These are phyloP conservation scores for Heliopora coerulea DNA, from an alignment of 92 coral and sea anemone genomes.

Conservation along the genomic window DNA sequence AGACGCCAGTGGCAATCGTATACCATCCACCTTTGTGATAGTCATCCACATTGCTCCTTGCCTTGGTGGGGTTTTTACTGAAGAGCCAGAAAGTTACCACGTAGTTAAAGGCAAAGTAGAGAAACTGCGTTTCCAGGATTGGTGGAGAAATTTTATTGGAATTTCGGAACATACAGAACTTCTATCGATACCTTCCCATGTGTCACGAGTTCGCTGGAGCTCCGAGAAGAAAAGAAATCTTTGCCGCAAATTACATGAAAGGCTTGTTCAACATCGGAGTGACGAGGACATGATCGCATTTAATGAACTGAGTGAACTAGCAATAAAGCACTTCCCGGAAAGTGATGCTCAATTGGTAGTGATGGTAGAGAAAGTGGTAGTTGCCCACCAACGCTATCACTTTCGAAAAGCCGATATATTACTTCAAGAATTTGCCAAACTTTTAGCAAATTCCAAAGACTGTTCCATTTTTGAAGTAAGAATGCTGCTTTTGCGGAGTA, in stretches of 20 bases:
- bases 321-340: neutral
- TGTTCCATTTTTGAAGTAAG: slow-evolving; percentile 37
- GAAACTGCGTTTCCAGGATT: slow-evolving; percentile 25
- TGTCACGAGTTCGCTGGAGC: slow-evolving; percentile 30
- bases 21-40: slow-evolving; percentile 27
- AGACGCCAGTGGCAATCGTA: slow-evolving; percentile 13
- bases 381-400: slow-evolving; percentile 23
- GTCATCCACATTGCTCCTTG: slow-evolving; percentile 31
- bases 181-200: neutral
- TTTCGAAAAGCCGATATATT: slow-evolving; percentile 16
- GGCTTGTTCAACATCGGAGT: slow-evolving; percentile 36
- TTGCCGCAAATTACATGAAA: slow-evolving; percentile 29
- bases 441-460: slow-evolving; percentile 18
- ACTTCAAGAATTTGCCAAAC: slow-evolving; percentile 21
- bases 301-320: slow-evolving; percentile 5
- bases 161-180: neutral
- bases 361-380: slow-evolving; percentile 10
- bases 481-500: slow-evolving; percentile 4
- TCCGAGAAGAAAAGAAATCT: slow-evolving; percentile 9
- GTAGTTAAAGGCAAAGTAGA: slow-evolving; percentile 37
- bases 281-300: slow-evolving; percentile 24
- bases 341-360: slow-evolving; percentile 17
- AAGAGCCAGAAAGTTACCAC: slow-evolving; percentile 40
- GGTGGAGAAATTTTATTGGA: slow-evolving; percentile 28
- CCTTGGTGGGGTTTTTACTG: slow-evolving; percentile 38